Percentiles rank a stretch among this genome's conserved stretches.
phyloP scores from a whole-genome alignment of 2,888 invertebrate genomes.

The Dasypogon diadema region DNA sequence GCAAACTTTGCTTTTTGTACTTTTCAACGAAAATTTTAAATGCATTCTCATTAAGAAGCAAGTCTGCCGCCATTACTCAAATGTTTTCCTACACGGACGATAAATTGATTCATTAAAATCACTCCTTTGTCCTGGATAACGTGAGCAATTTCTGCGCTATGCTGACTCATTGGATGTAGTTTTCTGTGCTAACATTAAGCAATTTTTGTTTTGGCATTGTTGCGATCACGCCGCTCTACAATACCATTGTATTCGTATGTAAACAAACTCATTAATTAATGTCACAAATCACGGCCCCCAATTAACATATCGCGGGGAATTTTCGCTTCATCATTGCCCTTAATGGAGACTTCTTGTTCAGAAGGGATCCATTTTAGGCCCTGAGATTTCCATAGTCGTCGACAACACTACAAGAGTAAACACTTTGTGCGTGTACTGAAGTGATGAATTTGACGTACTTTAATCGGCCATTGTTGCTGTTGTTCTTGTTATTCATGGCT shows the following conservation, averaged over 20 bases:
- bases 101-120: background rate
- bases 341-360: conserved; percentile 56
- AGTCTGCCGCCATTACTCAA: too few relatives aligned
- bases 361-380: conserved; percentile 47
- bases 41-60: too few relatives aligned
- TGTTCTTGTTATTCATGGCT: conserved; percentile 28
- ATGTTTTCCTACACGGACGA: too few relatives aligned
- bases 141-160: background rate
- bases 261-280: conserved; percentile 57
- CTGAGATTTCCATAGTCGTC: conserved; percentile 20
- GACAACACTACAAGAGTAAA: conserved; percentile 48
- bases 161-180: conserved; percentile 26
- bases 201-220: conserved; percentile 39
- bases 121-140: background rate
- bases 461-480: conserved; percentile 54
- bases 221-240: background rate
- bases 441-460: conserved; percentile 48
- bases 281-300: conserved; percentile 56
- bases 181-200: conserved; percentile 10
- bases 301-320: conserved; percentile 56
- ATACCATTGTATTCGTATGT: conserved; percentile 49
- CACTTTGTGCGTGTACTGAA: conserved; percentile 50
- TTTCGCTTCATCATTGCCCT: conserved; percentile 56
- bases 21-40: too few relatives aligned
- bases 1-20: too few relatives aligned